A percentile compares a stretch with the other conserved stretches of the same genome.
phyloP scores from a whole-genome alignment of 92 coral and sea anemone genomes.

The Umimayanthus chanpuru region DNA sequence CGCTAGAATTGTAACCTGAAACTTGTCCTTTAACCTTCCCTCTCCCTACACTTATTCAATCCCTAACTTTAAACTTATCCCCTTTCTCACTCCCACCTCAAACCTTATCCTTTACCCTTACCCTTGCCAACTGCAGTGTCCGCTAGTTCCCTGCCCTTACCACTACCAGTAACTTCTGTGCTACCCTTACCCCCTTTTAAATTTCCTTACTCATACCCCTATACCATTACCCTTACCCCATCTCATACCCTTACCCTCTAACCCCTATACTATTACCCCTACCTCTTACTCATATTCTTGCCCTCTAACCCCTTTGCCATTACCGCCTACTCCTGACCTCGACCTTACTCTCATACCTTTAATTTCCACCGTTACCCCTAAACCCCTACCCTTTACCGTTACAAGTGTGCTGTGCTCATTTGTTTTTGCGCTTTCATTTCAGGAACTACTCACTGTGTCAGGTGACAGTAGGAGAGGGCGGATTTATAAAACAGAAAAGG shows the following conservation, averaged over 20 bases:
- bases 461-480: slow-evolving; percentile 90
- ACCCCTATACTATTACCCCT: background rate
- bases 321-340: background rate
- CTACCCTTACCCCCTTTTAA: too few relatives aligned
- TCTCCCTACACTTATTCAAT: too few relatives aligned
- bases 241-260: background rate
- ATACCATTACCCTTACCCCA: background rate
- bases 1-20: too few relatives aligned
- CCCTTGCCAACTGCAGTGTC: too few relatives aligned
- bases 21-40: too few relatives aligned
- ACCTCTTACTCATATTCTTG: background rate
- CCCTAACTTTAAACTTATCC: too few relatives aligned
- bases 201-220: background rate
- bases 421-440: background rate
- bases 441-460: slow-evolving; percentile 94
- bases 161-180: too few relatives aligned
- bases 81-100: too few relatives aligned
- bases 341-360: background rate
- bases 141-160: too few relatives aligned
- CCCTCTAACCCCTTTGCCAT: background rate
- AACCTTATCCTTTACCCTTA: too few relatives aligned
- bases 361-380: background rate
- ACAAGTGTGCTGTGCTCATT: background rate
- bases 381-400: background rate
- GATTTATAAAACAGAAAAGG: slow-evolving; percentile 87